phyloP scores from a whole-genome alignment of 2,113 vertebrate genomes.

The Pteronura brasiliensis region DNA sequence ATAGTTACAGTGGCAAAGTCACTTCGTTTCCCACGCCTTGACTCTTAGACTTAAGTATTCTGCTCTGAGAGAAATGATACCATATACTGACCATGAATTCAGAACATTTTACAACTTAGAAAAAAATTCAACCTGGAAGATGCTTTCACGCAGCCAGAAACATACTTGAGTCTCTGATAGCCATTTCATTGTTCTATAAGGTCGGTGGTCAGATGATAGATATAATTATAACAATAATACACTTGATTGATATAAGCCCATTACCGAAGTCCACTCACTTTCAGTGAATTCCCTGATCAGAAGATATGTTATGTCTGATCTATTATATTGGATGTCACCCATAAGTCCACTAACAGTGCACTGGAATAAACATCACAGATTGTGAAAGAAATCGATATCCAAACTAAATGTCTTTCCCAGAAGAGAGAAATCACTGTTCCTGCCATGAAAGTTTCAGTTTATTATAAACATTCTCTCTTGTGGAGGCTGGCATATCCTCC shows the following conservation, averaged over 20 bases:
- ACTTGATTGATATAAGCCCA: background rate
- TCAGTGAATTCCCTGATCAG: background rate
- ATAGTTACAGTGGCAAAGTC: background rate
- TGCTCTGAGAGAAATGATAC: background rate
- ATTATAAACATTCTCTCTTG: background rate
- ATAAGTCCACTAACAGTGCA: background rate
- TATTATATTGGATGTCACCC: background rate
- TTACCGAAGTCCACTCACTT: background rate
- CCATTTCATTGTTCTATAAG: background rate
- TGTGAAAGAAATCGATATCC: background rate
- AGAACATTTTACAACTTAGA: background rate
- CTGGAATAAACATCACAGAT: background rate
- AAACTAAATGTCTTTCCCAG: background rate
- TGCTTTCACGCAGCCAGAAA: background rate
- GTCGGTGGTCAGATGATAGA: background rate
- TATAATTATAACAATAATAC: background rate
- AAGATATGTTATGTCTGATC: background rate
- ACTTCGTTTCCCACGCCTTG: background rate
- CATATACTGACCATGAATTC: background rate
- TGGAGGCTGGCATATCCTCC: background rate
- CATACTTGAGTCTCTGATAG: background rate
- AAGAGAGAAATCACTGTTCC: background rate
- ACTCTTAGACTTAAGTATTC: background rate
- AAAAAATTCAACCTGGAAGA: background rate
- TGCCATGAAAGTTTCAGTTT: background rate